Evolutionary conservation across 2,113 vertebrate genomes (phyloP).

Genomic region (Fukomys damarensis): DNA sequence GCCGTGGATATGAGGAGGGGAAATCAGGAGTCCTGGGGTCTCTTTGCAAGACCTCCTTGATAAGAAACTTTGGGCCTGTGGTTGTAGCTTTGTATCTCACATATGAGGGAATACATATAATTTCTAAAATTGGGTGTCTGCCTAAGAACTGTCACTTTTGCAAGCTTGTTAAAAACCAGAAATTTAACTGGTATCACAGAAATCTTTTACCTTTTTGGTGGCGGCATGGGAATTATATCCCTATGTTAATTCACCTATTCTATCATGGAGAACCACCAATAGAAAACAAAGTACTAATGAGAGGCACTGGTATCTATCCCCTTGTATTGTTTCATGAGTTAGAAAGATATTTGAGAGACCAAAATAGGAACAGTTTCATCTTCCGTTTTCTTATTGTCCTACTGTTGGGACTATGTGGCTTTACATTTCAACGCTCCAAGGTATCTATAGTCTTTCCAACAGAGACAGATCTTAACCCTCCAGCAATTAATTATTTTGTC

Average conservation of each 20-base stretch:
- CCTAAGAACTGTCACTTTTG: neutral
- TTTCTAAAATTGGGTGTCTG: neutral
- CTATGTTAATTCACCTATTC: neutral
- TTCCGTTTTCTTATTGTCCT: neutral
- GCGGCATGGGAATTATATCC: neutral
- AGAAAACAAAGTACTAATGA: neutral
- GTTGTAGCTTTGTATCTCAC: neutral
- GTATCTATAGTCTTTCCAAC: neutral
- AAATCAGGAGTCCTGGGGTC: neutral
- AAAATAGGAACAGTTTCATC: neutral
- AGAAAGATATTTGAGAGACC: neutral
- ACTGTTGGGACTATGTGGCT: neutral
- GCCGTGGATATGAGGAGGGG: neutral
- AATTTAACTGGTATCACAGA: neutral
- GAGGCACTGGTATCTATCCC: too few relatives aligned
- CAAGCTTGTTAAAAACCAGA: neutral
- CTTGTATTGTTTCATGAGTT: neutral
- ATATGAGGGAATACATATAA: neutral
- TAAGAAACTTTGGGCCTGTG: neutral
- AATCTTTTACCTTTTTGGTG: neutral
- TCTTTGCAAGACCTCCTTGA: neutral
- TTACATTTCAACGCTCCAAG: neutral
- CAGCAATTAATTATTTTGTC: neutral
- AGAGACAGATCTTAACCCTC: neutral
- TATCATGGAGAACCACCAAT: neutral